phyloP scores from a whole-genome alignment of 2,888 invertebrate species.

The Nymphalis c-album region DNA sequence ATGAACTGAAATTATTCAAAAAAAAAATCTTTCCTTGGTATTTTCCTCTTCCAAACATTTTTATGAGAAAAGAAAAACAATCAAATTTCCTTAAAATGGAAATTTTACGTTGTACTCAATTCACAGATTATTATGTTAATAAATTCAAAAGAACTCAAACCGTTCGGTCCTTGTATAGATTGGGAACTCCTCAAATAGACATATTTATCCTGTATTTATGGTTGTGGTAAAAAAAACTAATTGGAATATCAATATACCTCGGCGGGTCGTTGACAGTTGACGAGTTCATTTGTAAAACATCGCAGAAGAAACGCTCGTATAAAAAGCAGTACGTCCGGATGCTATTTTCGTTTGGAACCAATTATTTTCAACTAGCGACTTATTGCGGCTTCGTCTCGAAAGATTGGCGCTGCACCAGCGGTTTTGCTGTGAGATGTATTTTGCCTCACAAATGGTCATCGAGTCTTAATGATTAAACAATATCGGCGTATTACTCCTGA shows the following conservation, averaged over 20 bases:
- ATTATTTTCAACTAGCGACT: conserved; percentile 12
- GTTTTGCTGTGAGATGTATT: too few species aligned
- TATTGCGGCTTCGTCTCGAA: not conserved
- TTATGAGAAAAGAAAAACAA: too few species aligned
- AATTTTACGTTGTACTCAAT: not conserved
- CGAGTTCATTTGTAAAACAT: conserved; percentile 20
- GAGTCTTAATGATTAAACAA: too few species aligned
- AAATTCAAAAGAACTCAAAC: conserved; percentile 15
- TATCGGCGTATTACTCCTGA: too few species aligned
- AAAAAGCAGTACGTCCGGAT: conserved; percentile 3
- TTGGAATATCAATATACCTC: conserved; percentile 24
- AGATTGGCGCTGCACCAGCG: too few species aligned
- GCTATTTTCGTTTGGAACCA: conserved; percentile 20
- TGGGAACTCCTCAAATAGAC: conserved; percentile 21
- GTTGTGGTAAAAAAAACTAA: conserved; percentile 29
- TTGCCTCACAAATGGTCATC: too few species aligned
- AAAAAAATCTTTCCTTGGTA: too few species aligned
- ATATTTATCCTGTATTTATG: conserved; percentile 33
- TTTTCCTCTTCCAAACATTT: too few species aligned
- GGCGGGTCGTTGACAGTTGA: conserved; percentile 21
- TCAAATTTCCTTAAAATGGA: too few species aligned
- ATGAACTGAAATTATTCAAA: too few species aligned
- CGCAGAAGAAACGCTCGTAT: not conserved
- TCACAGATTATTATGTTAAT: conserved; percentile 2
- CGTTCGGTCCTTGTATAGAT: conserved; percentile 14